These are phyloP conservation scores for Sebastes trivittatus DNA, from an alignment of 2,797 vertebrate species.

Conservation along the genomic window DNA sequence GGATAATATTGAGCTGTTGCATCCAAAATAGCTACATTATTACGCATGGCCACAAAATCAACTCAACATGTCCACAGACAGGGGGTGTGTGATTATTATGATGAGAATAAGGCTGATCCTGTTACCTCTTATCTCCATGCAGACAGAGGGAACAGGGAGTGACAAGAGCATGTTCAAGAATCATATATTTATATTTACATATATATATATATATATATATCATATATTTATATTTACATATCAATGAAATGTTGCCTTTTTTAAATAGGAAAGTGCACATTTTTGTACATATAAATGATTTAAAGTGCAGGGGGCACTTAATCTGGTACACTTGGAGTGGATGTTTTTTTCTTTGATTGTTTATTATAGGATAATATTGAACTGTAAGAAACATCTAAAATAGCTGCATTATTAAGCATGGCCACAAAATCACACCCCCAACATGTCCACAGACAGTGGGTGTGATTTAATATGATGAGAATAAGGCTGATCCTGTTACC, in stretches of 20 bases:
- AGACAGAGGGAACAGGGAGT: too few species aligned
- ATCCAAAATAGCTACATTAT: neutral
- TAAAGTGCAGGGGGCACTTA: neutral
- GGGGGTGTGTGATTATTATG: too few species aligned
- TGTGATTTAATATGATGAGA: neutral
- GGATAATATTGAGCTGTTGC: neutral
- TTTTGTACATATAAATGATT: conserved; percentile 27
- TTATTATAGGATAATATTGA: neutral
- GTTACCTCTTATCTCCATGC: too few species aligned
- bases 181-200: conserved; percentile 11
- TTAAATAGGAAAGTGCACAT: neutral
- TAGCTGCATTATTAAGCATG: neutral
- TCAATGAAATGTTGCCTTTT: neutral
- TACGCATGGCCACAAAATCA: neutral
- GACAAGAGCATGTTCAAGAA: neutral
- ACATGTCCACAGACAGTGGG: neutral
- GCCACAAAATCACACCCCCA: neutral
- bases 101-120: too few species aligned
- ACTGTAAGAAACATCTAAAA: neutral
- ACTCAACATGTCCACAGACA: too few species aligned
- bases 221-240: neutral
- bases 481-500: neutral
- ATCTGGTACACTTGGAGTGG: too few species aligned
- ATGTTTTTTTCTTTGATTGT: too few species aligned
- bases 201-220: too few species aligned